These are phyloP conservation scores for Pterostichus niger DNA, from an alignment of 2,888 invertebrate genomes.

Conservation along the genomic window DNA sequence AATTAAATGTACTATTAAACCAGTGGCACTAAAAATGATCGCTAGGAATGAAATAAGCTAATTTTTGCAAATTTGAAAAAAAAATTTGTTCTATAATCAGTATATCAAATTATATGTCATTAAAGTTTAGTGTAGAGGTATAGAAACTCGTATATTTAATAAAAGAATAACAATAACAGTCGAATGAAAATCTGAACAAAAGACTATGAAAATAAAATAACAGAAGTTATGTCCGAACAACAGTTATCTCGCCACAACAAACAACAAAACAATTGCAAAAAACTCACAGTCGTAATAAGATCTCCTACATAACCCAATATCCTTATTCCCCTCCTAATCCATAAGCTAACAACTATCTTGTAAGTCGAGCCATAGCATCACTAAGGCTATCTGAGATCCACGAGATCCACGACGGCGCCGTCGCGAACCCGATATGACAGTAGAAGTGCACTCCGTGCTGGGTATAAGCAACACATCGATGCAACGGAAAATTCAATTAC, in stretches of 20 bases:
- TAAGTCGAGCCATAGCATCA: slow-evolving; percentile 27
- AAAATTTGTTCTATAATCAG: no score
- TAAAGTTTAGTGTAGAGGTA: no score
- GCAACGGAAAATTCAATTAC: slow-evolving; percentile 49
- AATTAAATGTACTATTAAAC: no score
- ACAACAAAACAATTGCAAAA: slow-evolving; percentile 11
- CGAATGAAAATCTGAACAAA: no score
- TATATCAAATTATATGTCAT: no score
- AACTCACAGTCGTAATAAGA: slow-evolving; percentile 28
- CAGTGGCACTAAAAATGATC: no score
- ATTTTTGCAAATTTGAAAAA: no score
- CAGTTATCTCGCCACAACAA: not conserved
- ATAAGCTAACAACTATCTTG: slow-evolving; percentile 44
- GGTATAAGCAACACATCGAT: slow-evolving; percentile 26
- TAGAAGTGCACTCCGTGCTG: slow-evolving; percentile 11
- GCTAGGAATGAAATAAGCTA: no score
- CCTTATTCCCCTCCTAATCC: slow-evolving; percentile 15
- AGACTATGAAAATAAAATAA: not conserved
- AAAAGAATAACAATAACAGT: no score
- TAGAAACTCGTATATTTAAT: no score
- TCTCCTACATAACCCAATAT: slow-evolving; percentile 14
- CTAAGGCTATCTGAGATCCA: not conserved
- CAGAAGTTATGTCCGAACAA: no score
- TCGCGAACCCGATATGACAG: slow-evolving; percentile 48
- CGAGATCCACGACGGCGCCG: slow-evolving; percentile 25